Conservation (phyloP, 1,140 invertebrate species). For the Meloidogyne exigua region DNA sequence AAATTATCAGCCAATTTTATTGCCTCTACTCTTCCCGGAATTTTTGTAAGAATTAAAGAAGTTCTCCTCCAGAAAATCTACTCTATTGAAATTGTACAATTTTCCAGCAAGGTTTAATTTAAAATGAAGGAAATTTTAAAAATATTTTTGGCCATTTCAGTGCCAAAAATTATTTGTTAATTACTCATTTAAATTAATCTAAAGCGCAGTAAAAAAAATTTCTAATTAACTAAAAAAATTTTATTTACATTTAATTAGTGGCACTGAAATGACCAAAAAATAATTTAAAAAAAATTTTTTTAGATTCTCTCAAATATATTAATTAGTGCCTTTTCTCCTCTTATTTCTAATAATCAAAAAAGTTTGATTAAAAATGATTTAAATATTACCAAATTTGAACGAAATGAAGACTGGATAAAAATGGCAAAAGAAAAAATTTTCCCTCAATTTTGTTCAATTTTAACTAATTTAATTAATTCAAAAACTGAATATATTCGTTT, state of each 20-base stretch:
- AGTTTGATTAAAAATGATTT: not conserved
- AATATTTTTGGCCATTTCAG: no score
- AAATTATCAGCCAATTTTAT: conserved; percentile 20
- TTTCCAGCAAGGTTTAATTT: not conserved
- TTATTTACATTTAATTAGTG: no score
- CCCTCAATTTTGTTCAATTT: conserved; percentile 5
- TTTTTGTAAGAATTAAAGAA: conserved; percentile 6
- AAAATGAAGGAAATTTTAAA: no score
- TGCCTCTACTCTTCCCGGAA: conserved; percentile 17
- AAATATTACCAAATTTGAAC: conserved; percentile 8
- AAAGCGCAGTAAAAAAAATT: no score
- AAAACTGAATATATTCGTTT: conserved; percentile 4
- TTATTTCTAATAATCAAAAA: not conserved
- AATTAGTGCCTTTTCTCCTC: conserved; percentile 2
- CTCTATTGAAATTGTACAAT: conserved; percentile 14
- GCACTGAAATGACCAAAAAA: no score
- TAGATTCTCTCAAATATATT: conserved; percentile 6
- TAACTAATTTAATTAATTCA: not conserved
- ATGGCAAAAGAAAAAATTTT: conserved; percentile 13
- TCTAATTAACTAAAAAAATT: not conserved
- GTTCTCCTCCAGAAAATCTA: not conserved
- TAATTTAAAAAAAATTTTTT: not conserved
- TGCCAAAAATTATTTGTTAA: not conserved
- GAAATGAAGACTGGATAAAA: not conserved
- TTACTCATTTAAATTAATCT: no score